Conservation (phyloP, 2,888 invertebrate genomes). For the Lysandra coridon region DNA sequence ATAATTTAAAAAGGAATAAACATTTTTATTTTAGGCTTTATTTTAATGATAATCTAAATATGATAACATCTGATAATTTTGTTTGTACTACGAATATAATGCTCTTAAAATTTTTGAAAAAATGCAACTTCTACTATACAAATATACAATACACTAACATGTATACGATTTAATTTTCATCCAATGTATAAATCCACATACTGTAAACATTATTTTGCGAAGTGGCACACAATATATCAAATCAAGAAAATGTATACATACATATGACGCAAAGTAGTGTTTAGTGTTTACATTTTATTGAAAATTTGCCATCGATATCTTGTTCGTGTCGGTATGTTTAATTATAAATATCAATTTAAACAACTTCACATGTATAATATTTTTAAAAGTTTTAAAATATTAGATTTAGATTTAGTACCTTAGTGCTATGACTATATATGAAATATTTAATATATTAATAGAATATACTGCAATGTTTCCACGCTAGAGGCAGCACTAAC, state of each 20-base stretch:
- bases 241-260: no score
- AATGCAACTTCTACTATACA: slow-evolving; percentile 7
- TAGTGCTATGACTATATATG: not conserved
- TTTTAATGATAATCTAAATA: slow-evolving; percentile 7
- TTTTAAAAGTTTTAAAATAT: not conserved
- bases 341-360: not conserved
- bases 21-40: not conserved
- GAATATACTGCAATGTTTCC: no score
- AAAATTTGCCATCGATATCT: not conserved
- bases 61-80: slow-evolving; percentile 19
- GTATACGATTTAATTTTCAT: not conserved
- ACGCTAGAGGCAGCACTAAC: no score
- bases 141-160: not conserved
- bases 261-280: no score
- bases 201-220: not conserved
- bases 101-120: not conserved
- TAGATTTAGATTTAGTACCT: not conserved
- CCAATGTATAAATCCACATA: not conserved
- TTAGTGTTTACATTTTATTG: not conserved
- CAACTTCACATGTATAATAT: not conserved
- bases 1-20: not conserved
- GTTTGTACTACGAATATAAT: not conserved
- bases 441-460: not conserved
- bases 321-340: not conserved
- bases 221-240: no score